phyloP scores from a whole-genome alignment of 2,113 vertebrate genomes.

The Myiopsitta monachus region DNA sequence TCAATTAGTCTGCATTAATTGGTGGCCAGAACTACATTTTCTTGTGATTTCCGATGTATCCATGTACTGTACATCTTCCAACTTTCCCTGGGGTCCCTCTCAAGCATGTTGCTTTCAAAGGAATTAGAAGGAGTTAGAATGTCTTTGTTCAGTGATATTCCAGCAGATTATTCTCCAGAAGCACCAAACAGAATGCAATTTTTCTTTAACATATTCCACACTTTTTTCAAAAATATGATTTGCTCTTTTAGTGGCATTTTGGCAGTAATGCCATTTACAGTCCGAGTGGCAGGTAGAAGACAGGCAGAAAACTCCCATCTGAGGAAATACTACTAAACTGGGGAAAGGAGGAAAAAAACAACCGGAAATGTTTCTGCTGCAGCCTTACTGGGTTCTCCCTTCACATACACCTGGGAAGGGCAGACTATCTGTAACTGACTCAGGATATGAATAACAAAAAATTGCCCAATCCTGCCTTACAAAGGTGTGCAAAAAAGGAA shows the following conservation, averaged over 20 bases:
- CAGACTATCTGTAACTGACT: neutral
- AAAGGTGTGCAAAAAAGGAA: neutral
- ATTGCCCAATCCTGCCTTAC: neutral
- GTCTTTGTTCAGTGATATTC: slow-evolving; percentile 5
- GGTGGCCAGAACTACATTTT: slow-evolving; percentile 20
- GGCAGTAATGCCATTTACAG: neutral
- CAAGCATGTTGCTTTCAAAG: neutral
- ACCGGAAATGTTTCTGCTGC: neutral
- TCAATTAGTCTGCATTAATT: slow-evolving; percentile 57
- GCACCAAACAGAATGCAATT: neutral
- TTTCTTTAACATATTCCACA: neutral
- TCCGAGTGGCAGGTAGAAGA: neutral
- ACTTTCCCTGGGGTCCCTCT: neutral
- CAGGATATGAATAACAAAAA: neutral
- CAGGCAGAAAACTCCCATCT: neutral
- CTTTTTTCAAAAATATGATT: neutral
- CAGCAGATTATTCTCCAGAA: neutral
- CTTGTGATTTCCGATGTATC: neutral
- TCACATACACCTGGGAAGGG: neutral
- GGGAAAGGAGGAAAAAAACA: fast-evolving
- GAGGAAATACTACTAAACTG: neutral
- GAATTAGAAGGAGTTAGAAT: slow-evolving; percentile 19
- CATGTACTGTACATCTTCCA: neutral
- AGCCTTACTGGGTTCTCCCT: neutral
- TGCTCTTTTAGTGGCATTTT: neutral